phyloP scores from a whole-genome alignment of 2,797 vertebrate genomes.

The Salarias fasciatus region DNA sequence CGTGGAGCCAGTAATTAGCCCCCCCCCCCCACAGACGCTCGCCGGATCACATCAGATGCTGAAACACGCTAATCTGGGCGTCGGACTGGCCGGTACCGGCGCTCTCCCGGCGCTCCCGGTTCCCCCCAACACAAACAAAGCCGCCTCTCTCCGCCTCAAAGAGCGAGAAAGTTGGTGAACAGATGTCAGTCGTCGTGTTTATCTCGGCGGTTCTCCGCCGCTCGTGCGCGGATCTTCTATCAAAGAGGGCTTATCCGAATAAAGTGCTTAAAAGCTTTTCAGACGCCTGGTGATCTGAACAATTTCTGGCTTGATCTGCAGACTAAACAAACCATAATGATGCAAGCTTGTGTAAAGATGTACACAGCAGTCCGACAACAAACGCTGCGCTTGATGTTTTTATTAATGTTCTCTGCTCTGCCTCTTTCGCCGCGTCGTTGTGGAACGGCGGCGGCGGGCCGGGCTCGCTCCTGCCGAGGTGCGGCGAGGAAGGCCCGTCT shows the following conservation, averaged over 20 bases:
- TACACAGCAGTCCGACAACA: slow-evolving; percentile 77
- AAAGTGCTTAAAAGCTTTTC: slow-evolving; percentile 84
- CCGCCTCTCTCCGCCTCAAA: slow-evolving; percentile 53
- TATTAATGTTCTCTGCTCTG: slow-evolving; percentile 73
- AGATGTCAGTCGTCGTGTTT: slow-evolving; percentile 80
- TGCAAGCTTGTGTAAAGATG: slow-evolving; percentile 82
- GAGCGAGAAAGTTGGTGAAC: slow-evolving; percentile 71
- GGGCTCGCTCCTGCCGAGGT: slow-evolving; percentile 64
- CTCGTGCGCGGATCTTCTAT: slow-evolving; percentile 77
- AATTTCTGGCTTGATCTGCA: slow-evolving; percentile 79
- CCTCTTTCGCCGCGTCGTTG: slow-evolving; percentile 46
- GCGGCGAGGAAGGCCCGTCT: slow-evolving; percentile 38
- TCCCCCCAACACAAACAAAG: slow-evolving; percentile 58
- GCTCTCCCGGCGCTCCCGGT: slow-evolving; percentile 39
- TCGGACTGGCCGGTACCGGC: slow-evolving; percentile 26
- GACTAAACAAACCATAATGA: slow-evolving; percentile 82
- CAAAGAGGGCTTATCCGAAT: slow-evolving; percentile 79
- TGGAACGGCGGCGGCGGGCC: slow-evolving; percentile 3
- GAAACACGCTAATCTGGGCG: slow-evolving; percentile 30
- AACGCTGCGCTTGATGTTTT: slow-evolving; percentile 77
- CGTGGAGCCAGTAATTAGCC: slow-evolving; percentile 49
- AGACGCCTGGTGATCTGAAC: slow-evolving; percentile 80
- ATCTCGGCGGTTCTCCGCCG: slow-evolving; percentile 65
- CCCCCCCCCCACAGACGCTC: slow-evolving; percentile 42
- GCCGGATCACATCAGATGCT: slow-evolving; percentile 55